Evolutionary conservation across 2,797 vertebrate species (phyloP).

Genomic region (Carduelis carduelis): DNA sequence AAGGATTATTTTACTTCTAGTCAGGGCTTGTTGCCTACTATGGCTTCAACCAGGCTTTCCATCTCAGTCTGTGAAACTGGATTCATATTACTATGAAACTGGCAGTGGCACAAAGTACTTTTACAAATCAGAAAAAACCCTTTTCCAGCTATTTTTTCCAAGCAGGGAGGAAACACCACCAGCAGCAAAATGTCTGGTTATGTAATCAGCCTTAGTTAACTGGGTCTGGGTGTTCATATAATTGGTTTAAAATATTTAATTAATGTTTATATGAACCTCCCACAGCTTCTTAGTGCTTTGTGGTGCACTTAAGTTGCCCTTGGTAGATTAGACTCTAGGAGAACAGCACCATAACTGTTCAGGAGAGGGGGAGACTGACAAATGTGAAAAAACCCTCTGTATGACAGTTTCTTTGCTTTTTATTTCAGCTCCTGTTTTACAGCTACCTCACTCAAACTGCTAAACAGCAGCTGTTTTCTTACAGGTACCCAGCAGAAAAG

Average conservation of each 20-base stretch:
- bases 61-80: not conserved
- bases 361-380: not conserved
- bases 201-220: not conserved
- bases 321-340: not conserved
- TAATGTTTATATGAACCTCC: not conserved
- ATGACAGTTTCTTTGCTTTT: not conserved
- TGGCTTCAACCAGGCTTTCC: not conserved
- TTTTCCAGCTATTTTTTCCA: not conserved
- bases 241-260: slow-evolving; percentile 31
- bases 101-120: not conserved
- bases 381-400: not conserved
- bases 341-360: not conserved
- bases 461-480: not conserved
- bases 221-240: not conserved
- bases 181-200: not conserved
- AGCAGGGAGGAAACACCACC: not conserved
- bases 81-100: not conserved
- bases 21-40: not conserved
- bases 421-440: not conserved
- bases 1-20: not conserved
- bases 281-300: not conserved
- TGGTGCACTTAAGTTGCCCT: not conserved
- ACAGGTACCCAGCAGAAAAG: not conserved
- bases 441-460: not conserved
- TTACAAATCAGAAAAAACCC: not conserved